Base-by-base conservation (phyloP, 2,113 vertebrate genomes). In the Hippopotamus amphibius region DNA sequence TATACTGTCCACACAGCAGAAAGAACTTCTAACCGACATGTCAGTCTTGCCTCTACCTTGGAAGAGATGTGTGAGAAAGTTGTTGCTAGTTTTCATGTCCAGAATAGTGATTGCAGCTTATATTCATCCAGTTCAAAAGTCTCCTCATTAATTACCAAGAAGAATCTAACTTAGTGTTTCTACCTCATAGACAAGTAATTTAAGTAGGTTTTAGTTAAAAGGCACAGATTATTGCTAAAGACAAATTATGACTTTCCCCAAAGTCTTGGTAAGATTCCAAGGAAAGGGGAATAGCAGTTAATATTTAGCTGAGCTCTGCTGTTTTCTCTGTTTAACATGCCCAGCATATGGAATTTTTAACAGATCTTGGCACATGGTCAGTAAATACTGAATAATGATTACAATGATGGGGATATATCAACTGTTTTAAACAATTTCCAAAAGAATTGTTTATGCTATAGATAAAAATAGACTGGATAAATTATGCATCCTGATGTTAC, bases 371-470 rank as follows among this genome's bases (percentile, higher is more conserved):
- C 17, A 57, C 72, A 33, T 26, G 3, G 19, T 93, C 50, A 89
- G 61, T 95, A 92, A 96, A 92, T 95, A 93, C 37, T 93, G 50
- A 95, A 66, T 86, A 97, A 93, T 90, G 43, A 95, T 95, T 87
- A 57, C 21, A 85, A 48, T 90, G 30, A 59, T 87, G 26, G 37
- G 17, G 12, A 76, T 93, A 48, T 71, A 93, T 68, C 50, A 53
- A 65, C 43, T 28, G 22, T 53, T 95, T 91, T 83, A 69, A 97
- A 91, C 28, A 95, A 65, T 92, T 91, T 96, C 14, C 21, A 88
- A 96, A 93, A 63, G 55, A 93, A 84, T 0, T 88, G 13, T 76
- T 93, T 95, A 95, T 82, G 3, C 14, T 76, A 5, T 28, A 95
- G 72, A 71, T 83, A 96, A 90, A 97, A 97, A 83, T 43, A 89